phyloP scores from a whole-genome alignment of 2,888 invertebrate genomes.

The Nomada ferruginata region DNA sequence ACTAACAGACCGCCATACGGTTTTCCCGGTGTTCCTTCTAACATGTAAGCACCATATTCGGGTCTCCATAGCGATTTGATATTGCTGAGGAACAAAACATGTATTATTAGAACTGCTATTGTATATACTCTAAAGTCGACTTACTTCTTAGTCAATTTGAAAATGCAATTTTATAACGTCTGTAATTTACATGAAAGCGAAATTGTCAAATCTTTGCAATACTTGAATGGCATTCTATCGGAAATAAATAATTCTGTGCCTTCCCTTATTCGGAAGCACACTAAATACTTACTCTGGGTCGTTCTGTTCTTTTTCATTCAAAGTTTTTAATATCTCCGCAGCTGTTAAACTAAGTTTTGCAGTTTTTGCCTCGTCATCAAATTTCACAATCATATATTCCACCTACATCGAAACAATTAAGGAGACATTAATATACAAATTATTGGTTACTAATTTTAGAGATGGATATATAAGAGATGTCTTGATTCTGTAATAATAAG shows the following conservation, averaged over 20 bases:
- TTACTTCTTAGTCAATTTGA: neutral
- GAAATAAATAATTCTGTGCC: neutral
- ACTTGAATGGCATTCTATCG: neutral
- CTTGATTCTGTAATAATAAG: neutral
- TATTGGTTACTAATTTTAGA: neutral
- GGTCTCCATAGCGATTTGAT: conserved; percentile 98
- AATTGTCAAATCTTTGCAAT: neutral
- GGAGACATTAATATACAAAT: conserved; percentile 9
- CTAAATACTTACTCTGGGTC: conserved; percentile 88
- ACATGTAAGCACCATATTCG: conserved; percentile 99
- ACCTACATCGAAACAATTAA: conserved; percentile 85
- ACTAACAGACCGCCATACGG: conserved; percentile 97
- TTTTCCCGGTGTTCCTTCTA: conserved; percentile 98
- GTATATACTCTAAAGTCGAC: neutral
- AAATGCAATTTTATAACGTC: neutral
- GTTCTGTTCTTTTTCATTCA: conserved; percentile 92
- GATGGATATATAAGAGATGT: neutral
- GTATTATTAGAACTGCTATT: conserved; percentile 18
- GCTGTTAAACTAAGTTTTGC: conserved; percentile 95
- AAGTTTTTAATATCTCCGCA: conserved; percentile 89
- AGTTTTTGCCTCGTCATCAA: conserved; percentile 93
- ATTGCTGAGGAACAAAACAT: conserved; percentile 77
- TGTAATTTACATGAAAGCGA: neutral
- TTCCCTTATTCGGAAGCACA: neutral
- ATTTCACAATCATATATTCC: conserved; percentile 98